Conservation (phyloP, 2,888 invertebrate species). For the Neuroscelio doddi region DNA sequence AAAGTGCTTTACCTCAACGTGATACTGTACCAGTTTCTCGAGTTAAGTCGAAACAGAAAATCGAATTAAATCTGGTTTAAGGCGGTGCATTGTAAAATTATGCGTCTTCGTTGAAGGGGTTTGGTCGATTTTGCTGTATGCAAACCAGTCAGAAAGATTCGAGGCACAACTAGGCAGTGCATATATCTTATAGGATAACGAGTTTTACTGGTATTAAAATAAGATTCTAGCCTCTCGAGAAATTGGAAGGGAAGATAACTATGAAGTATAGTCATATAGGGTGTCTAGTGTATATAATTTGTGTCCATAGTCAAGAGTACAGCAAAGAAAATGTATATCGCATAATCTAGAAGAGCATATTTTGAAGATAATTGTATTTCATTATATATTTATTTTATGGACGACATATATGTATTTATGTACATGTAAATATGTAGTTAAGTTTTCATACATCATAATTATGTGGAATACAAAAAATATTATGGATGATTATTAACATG, state of each 20-base stretch:
- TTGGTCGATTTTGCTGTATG: conserved; percentile 11
- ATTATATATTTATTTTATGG: conserved; percentile 40
- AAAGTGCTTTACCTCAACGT: conserved; percentile 36
- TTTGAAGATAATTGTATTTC: conserved; percentile 43
- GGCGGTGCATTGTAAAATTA: conserved; percentile 41
- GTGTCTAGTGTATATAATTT: conserved; percentile 51
- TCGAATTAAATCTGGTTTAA: conserved; percentile 50
- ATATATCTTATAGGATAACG: conserved; percentile 48
- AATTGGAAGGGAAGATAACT: conserved; percentile 48
- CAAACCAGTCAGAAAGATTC: conserved; percentile 46
- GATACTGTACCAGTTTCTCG: conserved; percentile 35
- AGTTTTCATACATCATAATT: not conserved
- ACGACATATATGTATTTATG: no score
- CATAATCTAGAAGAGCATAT: conserved; percentile 34
- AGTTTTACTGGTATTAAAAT: conserved; percentile 65
- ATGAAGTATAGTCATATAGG: conserved; percentile 54
- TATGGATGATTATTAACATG: no score
- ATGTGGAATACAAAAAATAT: not conserved
- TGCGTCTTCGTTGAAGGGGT: conserved; percentile 23
- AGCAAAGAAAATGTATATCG: conserved; percentile 32
- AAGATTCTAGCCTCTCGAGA: conserved; percentile 55
- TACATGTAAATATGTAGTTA: no score
- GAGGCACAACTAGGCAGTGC: conserved; percentile 18
- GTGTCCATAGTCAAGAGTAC: conserved; percentile 39
- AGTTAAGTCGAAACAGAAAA: conserved; percentile 53